Evolutionary conservation across 2,888 invertebrate genomes (phyloP), one percentile per base, ranked within the genome.

Genomic region (Drosophila vallismaia): DNA sequence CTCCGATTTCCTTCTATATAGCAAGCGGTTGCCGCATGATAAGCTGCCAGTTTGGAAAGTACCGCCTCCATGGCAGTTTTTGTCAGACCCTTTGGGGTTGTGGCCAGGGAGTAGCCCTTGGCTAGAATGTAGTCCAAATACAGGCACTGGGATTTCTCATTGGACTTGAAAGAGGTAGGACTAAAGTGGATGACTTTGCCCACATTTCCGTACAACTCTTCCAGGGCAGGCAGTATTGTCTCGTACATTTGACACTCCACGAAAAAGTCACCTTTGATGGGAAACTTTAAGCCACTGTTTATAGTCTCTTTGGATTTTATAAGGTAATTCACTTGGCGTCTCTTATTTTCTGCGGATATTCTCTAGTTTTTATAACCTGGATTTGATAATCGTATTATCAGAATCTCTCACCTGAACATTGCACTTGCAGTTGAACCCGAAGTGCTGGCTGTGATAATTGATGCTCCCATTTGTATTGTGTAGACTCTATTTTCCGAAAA

Each of bases 21-120:
- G 71, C 77, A 29, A 1, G 84, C 89, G 3, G 91, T 86, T 0
- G 80, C 89, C 0, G 91, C 91, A 78, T 91, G 90, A 60, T 89
- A 88, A 46, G 88, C 75, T 4, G 91, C 90, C 44, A 91, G 50
- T 42, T 88, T 81, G 28, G 79, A 74, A 10, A 91, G 57, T 1
- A 77, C 79, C 3, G 76, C 52, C 52, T 88, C 59, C 28, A 86
- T 78, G 10, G 87, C 86, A 1, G 57, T 50, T 52, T 72, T 64
- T 31, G 79, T 75, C 1, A 91, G 63, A 26, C 91, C 89, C 5
- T 82, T 79, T 0, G 58, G 59, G 5, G 83, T 77, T 64, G 79
- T 82, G 28, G 71, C 75, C 33, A 77, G 64, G 9, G 74, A 69
- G 40, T 79, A 91, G 0, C 85, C 84, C 29, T 72, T 75, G 2